Conservation (phyloP, 2,113 vertebrate species). For the Cynoglossus semilaevis region DNA sequence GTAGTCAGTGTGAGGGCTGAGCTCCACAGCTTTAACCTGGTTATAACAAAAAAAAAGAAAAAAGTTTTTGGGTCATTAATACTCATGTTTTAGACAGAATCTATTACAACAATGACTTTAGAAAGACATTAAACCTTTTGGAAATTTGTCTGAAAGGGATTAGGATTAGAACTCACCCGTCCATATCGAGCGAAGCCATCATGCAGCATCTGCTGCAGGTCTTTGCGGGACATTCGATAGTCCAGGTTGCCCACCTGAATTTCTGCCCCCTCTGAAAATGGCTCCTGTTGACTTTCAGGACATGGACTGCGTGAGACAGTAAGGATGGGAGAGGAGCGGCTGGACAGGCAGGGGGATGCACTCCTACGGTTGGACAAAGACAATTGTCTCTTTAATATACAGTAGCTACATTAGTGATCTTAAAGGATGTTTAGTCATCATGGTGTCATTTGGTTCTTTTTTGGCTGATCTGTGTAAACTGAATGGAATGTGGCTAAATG, state of each 20-base stretch:
- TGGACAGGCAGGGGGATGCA: conserved; percentile 85
- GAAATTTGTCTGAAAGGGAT: no score
- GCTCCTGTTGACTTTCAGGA: conserved; percentile 72
- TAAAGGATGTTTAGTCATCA: no score
- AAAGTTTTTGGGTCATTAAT: not conserved
- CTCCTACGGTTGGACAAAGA: conserved; percentile 71
- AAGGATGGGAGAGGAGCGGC: conserved; percentile 84
- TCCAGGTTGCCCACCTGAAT: conserved; percentile 92
- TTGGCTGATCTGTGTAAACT: no score
- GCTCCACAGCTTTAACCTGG: conserved; percentile 80
- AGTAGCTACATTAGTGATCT: no score
- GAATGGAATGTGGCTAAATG: not conserved
- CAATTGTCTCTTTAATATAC: not conserved
- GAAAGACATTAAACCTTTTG: no score
- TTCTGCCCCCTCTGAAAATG: conserved; percentile 88
- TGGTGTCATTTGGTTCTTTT: no score
- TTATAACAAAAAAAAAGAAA: conserved; percentile 1
- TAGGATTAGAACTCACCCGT: conserved; percentile 73
- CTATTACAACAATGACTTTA: not conserved
- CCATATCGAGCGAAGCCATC: conserved; percentile 88
- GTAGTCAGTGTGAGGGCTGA: conserved; percentile 96
- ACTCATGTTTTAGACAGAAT: not conserved
- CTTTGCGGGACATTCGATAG: conserved; percentile 93
- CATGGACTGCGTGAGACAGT: conserved; percentile 64
- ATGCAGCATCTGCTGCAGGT: conserved; percentile 86